Evolutionary conservation across 1,140 invertebrate genomes (phyloP).

Genomic region (Drosophila santomea): DNA sequence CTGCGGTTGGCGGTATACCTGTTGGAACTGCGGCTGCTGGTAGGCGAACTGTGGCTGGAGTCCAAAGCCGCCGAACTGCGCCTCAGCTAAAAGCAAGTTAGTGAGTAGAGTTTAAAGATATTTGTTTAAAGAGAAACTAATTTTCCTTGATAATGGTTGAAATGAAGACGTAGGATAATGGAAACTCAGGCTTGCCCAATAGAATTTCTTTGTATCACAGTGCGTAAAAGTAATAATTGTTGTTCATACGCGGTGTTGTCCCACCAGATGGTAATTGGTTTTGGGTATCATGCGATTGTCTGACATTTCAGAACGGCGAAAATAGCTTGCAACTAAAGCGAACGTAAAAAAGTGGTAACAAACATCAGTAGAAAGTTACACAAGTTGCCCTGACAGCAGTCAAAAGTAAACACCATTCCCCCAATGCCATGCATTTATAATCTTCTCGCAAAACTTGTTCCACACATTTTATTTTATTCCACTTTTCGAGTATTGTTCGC

Average conservation of each 20-base stretch:
- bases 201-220: not conserved
- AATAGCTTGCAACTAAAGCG: not conserved
- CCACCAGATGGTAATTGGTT: conserved; percentile 7
- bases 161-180: too few species aligned
- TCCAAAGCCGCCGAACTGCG: conserved; percentile 57
- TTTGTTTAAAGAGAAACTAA: too few species aligned
- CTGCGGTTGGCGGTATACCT: conserved; percentile 20
- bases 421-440: conserved; percentile 57
- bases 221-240: conserved; percentile 17
- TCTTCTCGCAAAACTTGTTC: conserved; percentile 61
- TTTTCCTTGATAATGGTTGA: too few species aligned
- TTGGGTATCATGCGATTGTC: conserved; percentile 3
- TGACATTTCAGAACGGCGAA: not conserved
- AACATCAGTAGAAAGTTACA: conserved; percentile 13
- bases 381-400: conserved; percentile 29
- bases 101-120: not conserved
- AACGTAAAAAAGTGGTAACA: conserved; percentile 3
- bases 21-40: conserved; percentile 17
- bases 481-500: conserved; percentile 6
- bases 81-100: conserved; percentile 14
- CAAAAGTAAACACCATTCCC: conserved; percentile 54
- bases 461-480: conserved; percentile 20
- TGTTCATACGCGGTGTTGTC: not conserved
- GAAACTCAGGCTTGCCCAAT: too few species aligned
- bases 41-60: conserved; percentile 40